These are phyloP conservation scores for Apis cerana DNA, from an alignment of 1,140 invertebrate species.

Conservation along the genomic window DNA sequence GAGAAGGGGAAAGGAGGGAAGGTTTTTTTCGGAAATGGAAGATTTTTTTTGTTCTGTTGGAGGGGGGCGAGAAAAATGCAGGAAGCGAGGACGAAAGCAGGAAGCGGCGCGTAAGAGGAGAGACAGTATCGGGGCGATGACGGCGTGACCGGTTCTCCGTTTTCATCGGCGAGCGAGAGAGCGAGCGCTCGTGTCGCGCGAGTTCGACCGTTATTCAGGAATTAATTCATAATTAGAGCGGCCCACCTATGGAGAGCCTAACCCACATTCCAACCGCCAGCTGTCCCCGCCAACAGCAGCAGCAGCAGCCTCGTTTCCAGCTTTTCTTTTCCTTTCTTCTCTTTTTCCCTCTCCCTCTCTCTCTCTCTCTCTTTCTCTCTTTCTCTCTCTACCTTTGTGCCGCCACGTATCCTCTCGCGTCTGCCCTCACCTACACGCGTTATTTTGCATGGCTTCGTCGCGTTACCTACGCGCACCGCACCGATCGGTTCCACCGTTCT, in stretches of 20 bases:
- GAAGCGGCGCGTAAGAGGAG: not conserved
- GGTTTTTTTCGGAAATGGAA: not conserved
- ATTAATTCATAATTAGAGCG: slow-evolving; percentile 81
- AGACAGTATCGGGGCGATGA: slow-evolving; percentile 16
- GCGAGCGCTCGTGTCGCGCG: slow-evolving; percentile 63
- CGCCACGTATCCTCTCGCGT: slow-evolving; percentile 41
- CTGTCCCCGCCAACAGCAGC: slow-evolving; percentile 66
- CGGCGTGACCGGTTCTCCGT: slow-evolving; percentile 66
- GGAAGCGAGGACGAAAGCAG: slow-evolving; percentile 1
- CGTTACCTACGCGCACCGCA: slow-evolving; percentile 15
- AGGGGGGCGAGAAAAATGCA: not conserved
- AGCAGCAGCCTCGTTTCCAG: slow-evolving; percentile 65
- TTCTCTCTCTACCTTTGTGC: slow-evolving; percentile 11
- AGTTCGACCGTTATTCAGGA: slow-evolving; percentile 76
- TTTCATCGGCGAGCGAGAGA: slow-evolving; percentile 64
- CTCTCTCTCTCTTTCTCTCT: not conserved
- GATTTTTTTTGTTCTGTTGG: too few species aligned
- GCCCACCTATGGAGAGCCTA: slow-evolving; percentile 75
- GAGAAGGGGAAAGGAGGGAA: too few species aligned
- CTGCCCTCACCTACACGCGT: slow-evolving; percentile 44
- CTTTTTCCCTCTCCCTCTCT: slow-evolving; percentile 14
- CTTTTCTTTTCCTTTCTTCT: slow-evolving; percentile 56
- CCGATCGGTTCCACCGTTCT: not conserved
- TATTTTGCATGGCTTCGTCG: slow-evolving; percentile 53
- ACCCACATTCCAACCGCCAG: slow-evolving; percentile 78